Evolutionary conservation across 2,113 vertebrate species (phyloP).

Genomic region (Lepisosteus osseus): DNA sequence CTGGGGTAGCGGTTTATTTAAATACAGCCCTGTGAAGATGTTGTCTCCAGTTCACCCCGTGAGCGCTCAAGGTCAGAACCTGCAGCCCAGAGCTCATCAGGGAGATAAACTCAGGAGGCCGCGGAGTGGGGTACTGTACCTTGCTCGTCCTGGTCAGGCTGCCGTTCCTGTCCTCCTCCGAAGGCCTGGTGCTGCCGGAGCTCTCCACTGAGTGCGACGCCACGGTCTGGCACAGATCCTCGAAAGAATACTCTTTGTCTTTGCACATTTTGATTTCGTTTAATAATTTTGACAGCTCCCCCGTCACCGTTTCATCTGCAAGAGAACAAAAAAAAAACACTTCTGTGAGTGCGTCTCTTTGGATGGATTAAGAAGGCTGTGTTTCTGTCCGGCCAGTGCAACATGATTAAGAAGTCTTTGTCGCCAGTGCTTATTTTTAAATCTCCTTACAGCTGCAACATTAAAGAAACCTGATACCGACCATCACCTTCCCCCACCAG

Average conservation of each 20-base stretch:
- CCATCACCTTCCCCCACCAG: too few relatives aligned
- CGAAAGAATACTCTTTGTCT: slow-evolving; percentile 93
- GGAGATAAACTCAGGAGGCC: too few relatives aligned
- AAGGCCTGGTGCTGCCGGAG: slow-evolving; percentile 77
- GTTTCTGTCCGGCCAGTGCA: too few relatives aligned
- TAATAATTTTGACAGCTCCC: slow-evolving; percentile 90
- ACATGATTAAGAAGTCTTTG: too few relatives aligned
- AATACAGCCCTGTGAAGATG: too few relatives aligned
- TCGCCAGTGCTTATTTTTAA: too few relatives aligned
- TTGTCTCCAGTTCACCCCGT: too few relatives aligned
- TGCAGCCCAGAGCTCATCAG: too few relatives aligned
- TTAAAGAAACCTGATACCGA: too few relatives aligned
- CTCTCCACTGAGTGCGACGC: slow-evolving; percentile 93
- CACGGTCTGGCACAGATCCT: slow-evolving; percentile 91
- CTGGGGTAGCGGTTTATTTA: too few relatives aligned
- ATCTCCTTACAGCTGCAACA: too few relatives aligned
- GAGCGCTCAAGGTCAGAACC: too few relatives aligned
- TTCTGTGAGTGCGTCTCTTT: background rate
- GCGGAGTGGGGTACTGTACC: slow-evolving; percentile 36
- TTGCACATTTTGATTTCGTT: slow-evolving; percentile 93
- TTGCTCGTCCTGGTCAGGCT: slow-evolving; percentile 66
- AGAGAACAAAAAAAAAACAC: slow-evolving; percentile 36
- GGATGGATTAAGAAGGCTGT: background rate
- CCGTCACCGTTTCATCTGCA: slow-evolving; percentile 88
- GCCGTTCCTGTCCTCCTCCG: slow-evolving; percentile 85